Evolutionary conservation across 2,113 vertebrate genomes (phyloP).

Genomic region (Sterrhoptilus dennistouni): DNA sequence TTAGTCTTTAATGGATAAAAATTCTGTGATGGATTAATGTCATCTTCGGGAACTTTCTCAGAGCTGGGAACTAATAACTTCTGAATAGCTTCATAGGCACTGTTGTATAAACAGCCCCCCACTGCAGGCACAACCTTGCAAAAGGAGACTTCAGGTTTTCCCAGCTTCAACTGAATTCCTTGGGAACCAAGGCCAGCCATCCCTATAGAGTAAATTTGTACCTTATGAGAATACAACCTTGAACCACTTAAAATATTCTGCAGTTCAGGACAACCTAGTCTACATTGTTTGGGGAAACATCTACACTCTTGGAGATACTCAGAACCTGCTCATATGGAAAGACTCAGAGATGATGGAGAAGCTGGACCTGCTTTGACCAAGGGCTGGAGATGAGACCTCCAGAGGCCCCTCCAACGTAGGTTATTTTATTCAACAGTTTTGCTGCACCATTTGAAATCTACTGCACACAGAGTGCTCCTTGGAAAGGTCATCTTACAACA

Average conservation of each 20-base stretch:
- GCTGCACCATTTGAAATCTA: neutral
- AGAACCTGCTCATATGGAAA: neutral
- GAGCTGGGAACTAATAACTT: neutral
- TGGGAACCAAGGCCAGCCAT: neutral
- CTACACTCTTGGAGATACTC: neutral
- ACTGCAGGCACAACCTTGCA: neutral
- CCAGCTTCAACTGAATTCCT: neutral
- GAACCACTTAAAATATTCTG: neutral
- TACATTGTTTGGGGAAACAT: neutral
- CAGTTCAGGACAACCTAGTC: neutral
- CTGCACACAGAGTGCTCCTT: neutral
- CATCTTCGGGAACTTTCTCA: neutral
- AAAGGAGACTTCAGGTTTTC: neutral
- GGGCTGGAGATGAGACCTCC: neutral
- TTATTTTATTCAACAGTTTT: neutral
- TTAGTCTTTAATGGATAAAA: constrained; percentile 19
- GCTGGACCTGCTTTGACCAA: neutral
- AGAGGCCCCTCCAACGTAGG: neutral
- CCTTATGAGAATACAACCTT: neutral
- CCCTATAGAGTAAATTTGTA: neutral
- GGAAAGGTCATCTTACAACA: neutral
- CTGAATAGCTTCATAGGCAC: neutral
- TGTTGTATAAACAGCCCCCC: neutral
- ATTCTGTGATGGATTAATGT: constrained; percentile 1
- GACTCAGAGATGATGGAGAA: neutral